Conservation (phyloP, 2,797 vertebrate species). For the Xenentodon cancila region DNA sequence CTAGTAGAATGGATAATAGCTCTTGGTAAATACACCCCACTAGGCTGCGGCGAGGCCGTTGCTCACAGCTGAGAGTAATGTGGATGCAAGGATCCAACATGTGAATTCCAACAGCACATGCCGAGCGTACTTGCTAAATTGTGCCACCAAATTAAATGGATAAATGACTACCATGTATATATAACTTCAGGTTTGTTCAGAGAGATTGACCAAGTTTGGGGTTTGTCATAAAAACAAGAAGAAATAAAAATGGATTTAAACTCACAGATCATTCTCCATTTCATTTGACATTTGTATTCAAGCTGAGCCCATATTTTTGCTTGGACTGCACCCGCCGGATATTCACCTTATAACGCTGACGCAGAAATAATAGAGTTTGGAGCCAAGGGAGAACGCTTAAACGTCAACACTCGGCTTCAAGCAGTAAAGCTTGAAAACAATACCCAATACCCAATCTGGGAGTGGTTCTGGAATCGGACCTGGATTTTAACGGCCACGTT, state of each 20-base stretch:
- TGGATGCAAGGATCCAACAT: constrained; percentile 16
- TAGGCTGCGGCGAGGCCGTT: constrained; percentile 46
- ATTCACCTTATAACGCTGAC: constrained; percentile 13
- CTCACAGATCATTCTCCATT: neutral
- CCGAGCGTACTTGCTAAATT: neutral
- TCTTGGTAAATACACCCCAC: constrained; percentile 55
- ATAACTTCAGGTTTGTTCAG: too few relatives aligned
- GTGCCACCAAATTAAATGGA: too few relatives aligned
- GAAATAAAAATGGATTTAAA: neutral
- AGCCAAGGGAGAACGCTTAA: too few relatives aligned
- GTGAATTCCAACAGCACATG: constrained; percentile 17
- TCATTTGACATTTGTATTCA: constrained; percentile 26
- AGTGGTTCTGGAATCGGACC: too few relatives aligned
- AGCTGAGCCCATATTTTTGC: constrained; percentile 16
- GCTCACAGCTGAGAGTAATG: constrained; percentile 39
- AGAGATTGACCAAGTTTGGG: neutral
- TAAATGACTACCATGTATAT: too few relatives aligned
- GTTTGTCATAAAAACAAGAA: neutral
- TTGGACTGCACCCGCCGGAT: neutral
- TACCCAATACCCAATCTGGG: too few relatives aligned
- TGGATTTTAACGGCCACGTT: too few relatives aligned
- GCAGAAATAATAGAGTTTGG: too few relatives aligned
- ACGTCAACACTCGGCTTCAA: too few relatives aligned
- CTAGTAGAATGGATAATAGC: constrained; percentile 62
- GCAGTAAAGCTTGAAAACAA: too few relatives aligned